Evolutionary conservation across 2,888 invertebrate genomes (phyloP), one percentile per base, ranked within the genome.

Genomic region (Orthosia gracilis): DNA sequence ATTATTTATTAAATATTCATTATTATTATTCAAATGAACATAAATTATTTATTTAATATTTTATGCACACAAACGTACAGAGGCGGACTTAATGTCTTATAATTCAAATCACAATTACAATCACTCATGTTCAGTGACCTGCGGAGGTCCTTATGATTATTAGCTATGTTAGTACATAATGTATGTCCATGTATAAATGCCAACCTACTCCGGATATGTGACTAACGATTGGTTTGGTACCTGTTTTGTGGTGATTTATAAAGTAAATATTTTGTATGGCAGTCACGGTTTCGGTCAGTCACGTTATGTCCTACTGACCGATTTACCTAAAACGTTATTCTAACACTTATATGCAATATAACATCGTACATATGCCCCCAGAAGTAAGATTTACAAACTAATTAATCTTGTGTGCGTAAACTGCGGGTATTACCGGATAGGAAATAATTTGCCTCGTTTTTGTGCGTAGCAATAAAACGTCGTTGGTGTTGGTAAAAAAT

Each of bases 261-360:
- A 58, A 62, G 68, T 66, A 40, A 74, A 72, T 72, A 61, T 63
- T 71, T 68, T 63, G 50, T 61, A 59, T 47, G 45, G 21, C 45
- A 50, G 31, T 50, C 21, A 57, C 59, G 54, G n/a, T 72, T 59
- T 73, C 57, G 69, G 58, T 65, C 68, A 62, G 58, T 69, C 47
- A 45, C 72, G 47, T 59, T 62, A 67, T 71, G 72, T 61, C 31
- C 74, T 58, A 70, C 54, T 82, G 64, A 78, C 82, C 82, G 54
- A 64, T 61, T 72, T 50, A 52, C 70, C 49, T 23, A 63, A 58
- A 78, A 45, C 17, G 23, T 65, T 62, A 45, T 61, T 77, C 45
- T 66, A 61, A 59, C 54, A 76, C 52, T 12, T 66, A 9, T 58
- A 17, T 59, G 26, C 31, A 12, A 47, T 18, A 54, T 31, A 3